Evolutionary conservation across 1,140 invertebrate species (phyloP).

Genomic region (Hydropsyche tenuis): DNA sequence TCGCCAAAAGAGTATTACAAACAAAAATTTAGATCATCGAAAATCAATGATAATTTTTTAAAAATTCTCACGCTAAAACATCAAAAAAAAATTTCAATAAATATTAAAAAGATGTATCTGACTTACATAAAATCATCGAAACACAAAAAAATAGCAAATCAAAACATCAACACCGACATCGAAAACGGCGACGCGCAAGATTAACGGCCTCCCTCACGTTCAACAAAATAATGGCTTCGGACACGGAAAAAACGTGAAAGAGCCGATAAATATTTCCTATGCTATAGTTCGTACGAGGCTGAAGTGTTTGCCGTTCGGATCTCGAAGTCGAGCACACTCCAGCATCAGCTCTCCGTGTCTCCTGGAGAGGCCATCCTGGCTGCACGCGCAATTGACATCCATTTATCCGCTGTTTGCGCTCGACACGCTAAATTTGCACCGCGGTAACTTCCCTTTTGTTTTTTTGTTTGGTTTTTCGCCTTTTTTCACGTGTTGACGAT

Average conservation of each 20-base stretch:
- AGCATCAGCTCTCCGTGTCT: not conserved
- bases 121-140: too few relatives aligned
- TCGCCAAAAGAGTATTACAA: too few relatives aligned
- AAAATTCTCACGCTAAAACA: too few relatives aligned
- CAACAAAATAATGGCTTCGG: not conserved
- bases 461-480: not conserved
- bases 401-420: slow-evolving; percentile 36
- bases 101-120: too few relatives aligned
- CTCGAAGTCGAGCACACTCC: not conserved
- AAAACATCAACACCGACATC: too few relatives aligned
- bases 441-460: slow-evolving; percentile 27
- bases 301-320: slow-evolving; percentile 18
- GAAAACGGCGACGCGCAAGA: not conserved
- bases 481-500: not conserved
- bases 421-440: slow-evolving; percentile 36
- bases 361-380: slow-evolving; percentile 21
- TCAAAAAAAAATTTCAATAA: too few relatives aligned
- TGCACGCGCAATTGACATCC: slow-evolving; percentile 36
- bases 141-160: too few relatives aligned
- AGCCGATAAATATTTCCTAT: not conserved
- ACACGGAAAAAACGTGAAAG: too few relatives aligned
- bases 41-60: too few relatives aligned
- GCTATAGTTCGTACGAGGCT: not conserved
- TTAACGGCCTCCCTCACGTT: not conserved
- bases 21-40: too few relatives aligned